phyloP scores from a whole-genome alignment of 92 coral and sea anemone species.

The Diadumene lineata region DNA sequence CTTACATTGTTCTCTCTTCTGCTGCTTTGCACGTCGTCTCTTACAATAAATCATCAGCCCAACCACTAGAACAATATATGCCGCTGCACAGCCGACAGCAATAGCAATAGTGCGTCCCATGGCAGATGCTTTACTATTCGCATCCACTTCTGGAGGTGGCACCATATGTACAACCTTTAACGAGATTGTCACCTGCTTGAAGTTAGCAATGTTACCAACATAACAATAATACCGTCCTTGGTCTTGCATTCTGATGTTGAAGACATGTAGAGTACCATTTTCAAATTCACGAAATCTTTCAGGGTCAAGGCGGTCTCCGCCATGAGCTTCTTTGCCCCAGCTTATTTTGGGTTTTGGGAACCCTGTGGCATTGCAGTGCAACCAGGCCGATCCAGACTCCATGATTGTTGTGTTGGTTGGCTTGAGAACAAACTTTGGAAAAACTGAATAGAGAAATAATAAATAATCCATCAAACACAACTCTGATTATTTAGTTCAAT shows the following conservation, averaged over 20 bases:
- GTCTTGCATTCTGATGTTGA: conserved; percentile 44
- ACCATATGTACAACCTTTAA: conserved; percentile 39
- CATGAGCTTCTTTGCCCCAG: conserved; percentile 65
- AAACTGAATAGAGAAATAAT: conserved; percentile 42
- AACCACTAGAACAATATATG: conserved; percentile 92
- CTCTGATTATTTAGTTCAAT: too few species aligned
- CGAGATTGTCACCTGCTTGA: conserved; percentile 52
- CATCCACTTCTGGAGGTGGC: not conserved
- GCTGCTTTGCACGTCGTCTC: conserved; percentile 87
- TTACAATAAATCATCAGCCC: conserved; percentile 98
- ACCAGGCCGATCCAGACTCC: conserved; percentile 51
- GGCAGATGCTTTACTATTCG: conserved; percentile 24
- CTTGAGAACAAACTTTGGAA: conserved; percentile 57
- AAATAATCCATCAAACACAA: too few species aligned
- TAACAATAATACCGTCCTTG: conserved; percentile 72
- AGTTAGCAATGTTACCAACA: conserved; percentile 64
- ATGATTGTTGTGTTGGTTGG: conserved; percentile 78
- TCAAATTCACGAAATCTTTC: conserved; percentile 36
- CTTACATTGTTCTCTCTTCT: conserved; percentile 64
- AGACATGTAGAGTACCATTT: conserved; percentile 73
- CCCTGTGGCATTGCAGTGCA: conserved; percentile 86
- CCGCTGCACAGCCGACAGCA: conserved; percentile 99
- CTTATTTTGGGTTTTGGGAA: conserved; percentile 75
- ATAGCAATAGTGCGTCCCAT: conserved; percentile 96
- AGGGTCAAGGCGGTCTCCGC: conserved; percentile 61